A percentile compares a stretch with the other conserved stretches of the same genome.
phyloP scores from a whole-genome alignment of 2,797 vertebrate genomes.

The Tympanoctomys barrerae region DNA sequence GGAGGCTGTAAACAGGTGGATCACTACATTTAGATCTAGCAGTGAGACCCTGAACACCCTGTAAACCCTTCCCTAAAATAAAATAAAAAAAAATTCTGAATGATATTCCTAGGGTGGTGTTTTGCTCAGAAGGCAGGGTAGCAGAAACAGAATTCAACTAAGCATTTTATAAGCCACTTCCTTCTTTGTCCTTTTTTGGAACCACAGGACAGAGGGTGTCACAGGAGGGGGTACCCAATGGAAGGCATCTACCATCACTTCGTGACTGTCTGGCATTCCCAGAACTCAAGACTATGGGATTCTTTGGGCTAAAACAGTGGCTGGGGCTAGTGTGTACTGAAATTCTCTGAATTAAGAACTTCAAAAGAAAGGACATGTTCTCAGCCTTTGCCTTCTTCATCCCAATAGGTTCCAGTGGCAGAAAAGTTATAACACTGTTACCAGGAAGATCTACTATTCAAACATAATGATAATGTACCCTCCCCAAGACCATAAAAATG shows the following conservation, averaged over 20 bases:
- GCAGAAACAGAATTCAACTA: background rate
- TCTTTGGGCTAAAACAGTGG: background rate
- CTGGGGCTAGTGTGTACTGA: background rate
- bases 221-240: background rate
- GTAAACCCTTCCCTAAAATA: too few species aligned
- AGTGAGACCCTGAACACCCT: too few species aligned
- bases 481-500: background rate
- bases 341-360: background rate
- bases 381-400: background rate
- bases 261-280: background rate
- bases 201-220: background rate
- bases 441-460: background rate
- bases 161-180: background rate
- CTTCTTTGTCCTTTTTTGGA: background rate
- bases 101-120: background rate
- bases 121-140: background rate
- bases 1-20: too few species aligned
- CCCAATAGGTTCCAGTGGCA: background rate
- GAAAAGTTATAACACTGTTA: background rate
- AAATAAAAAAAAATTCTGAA: background rate
- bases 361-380: background rate
- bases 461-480: background rate
- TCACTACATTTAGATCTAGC: too few species aligned
- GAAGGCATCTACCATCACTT: background rate
- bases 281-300: background rate